Conservation (phyloP, 53 echinoderm and acorn worm genomes). For the Glandiceps talaboti region DNA sequence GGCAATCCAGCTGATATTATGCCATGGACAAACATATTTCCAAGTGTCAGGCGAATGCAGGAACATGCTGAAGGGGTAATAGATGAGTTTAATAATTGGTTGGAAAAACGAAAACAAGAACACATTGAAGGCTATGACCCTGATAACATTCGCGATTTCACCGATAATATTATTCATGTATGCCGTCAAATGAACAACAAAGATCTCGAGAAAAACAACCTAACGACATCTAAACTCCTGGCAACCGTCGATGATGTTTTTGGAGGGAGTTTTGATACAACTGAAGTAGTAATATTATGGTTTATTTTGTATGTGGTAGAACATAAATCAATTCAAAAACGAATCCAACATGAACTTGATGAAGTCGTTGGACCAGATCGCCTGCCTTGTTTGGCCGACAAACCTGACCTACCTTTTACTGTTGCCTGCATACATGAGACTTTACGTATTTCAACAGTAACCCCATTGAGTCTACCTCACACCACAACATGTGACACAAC, state of each 20-base stretch:
- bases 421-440: conserved; percentile 67
- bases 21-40: conserved; percentile 41
- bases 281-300: conserved; percentile 44
- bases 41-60: background rate
- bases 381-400: conserved; percentile 39
- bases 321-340: conserved; percentile 48
- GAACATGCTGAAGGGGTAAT: background rate
- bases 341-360: conserved; percentile 54
- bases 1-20: conserved; percentile 73
- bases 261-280: conserved; percentile 76
- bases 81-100: background rate
- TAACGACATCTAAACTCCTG: conserved; percentile 4
- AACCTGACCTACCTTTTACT: conserved; percentile 45
- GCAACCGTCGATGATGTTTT: conserved; percentile 45
- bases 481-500: conserved; percentile 64
- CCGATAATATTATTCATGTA: conserved; percentile 56
- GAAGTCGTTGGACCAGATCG: conserved; percentile 42
- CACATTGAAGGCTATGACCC: conserved; percentile 30
- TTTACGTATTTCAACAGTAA: conserved; percentile 52
- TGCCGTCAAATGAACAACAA: background rate
- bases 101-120: background rate
- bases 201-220: background rate
- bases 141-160: conserved; percentile 45
- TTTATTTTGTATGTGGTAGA: conserved; percentile 37
- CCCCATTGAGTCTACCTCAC: conserved; percentile 77